Conservation (phyloP, 2,113 vertebrate species). For the Eulemur rufifrons region DNA sequence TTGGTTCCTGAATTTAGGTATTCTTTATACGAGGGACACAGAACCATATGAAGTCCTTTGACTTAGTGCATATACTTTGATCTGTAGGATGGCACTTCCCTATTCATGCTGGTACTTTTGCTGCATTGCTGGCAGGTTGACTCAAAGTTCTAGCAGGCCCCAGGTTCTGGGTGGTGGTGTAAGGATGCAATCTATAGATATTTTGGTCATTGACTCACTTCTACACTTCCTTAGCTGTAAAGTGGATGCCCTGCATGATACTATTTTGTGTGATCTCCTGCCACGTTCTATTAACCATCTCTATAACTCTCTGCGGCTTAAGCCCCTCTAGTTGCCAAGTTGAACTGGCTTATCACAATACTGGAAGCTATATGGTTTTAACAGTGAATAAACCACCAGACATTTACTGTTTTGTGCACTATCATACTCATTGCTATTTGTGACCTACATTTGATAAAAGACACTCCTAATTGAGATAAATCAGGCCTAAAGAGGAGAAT, state of each 20-base stretch:
- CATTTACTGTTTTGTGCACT: background rate
- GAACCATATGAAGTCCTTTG: background rate
- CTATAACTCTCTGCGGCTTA: background rate
- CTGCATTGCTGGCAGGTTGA: too few species aligned
- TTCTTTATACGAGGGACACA: background rate
- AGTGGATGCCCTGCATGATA: background rate
- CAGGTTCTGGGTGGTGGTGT: accelerated
- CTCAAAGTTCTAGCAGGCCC: background rate
- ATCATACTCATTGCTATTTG: background rate
- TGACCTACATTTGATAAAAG: background rate
- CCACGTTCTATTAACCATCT: background rate
- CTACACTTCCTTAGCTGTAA: background rate
- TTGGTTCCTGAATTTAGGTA: background rate
- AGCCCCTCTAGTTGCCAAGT: too few species aligned
- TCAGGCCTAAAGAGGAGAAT: background rate
- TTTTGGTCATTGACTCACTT: background rate
- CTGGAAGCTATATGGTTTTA: background rate
- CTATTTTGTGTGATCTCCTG: background rate
- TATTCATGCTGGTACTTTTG: background rate
- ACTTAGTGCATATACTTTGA: background rate
- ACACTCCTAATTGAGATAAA: background rate
- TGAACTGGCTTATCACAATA: background rate
- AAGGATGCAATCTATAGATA: background rate
- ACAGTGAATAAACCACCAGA: background rate
- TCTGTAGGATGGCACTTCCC: background rate